phyloP scores from a whole-genome alignment of 1,140 invertebrate species.

The Pollicipes pollicipes region DNA sequence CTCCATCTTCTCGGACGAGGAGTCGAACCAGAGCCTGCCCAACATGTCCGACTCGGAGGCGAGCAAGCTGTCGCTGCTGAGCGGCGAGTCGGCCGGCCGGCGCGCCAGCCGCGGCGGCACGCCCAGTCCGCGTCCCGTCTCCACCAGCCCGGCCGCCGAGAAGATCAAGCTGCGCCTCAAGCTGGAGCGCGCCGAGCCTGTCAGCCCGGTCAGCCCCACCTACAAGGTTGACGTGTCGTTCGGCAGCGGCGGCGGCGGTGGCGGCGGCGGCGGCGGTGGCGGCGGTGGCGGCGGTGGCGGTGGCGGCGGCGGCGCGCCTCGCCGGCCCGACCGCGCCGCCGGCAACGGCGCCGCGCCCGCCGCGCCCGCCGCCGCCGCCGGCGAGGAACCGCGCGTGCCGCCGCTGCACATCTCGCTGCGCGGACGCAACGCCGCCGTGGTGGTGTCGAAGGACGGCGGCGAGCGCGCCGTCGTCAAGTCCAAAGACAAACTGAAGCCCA shows the following conservation, averaged over 20 bases:
- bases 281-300: conserved; percentile 12
- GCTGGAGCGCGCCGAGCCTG: conserved; percentile 58
- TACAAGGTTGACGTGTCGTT: conserved; percentile 16
- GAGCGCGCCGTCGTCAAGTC: neutral
- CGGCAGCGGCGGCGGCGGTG: conserved; percentile 13
- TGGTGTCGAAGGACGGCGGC: conserved; percentile 32
- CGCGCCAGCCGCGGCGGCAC: conserved; percentile 17
- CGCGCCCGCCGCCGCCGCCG: conserved; percentile 18
- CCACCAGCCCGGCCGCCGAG: conserved; percentile 34
- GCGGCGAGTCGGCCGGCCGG: conserved; percentile 17
- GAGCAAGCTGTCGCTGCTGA: conserved; percentile 35
- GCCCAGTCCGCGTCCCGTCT: conserved; percentile 14
- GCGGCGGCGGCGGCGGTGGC: conserved; percentile 19
- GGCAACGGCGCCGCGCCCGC: conserved; percentile 15
- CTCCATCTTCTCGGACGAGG: conserved; percentile 34
- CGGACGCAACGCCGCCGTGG: conserved; percentile 67
- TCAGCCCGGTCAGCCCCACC: conserved; percentile 30
- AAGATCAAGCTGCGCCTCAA: conserved; percentile 68
- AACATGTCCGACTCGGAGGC: conserved; percentile 46
- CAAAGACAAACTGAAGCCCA: conserved; percentile 11
- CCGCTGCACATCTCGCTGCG: conserved; percentile 66
- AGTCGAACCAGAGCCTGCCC: conserved; percentile 20
- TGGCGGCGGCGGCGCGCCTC: conserved; percentile 37
- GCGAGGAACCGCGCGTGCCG: conserved; percentile 59
- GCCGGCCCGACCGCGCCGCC: conserved; percentile 13